Evolutionary conservation across 2,797 vertebrate species (phyloP).

Genomic region (Botia kubotai): DNA sequence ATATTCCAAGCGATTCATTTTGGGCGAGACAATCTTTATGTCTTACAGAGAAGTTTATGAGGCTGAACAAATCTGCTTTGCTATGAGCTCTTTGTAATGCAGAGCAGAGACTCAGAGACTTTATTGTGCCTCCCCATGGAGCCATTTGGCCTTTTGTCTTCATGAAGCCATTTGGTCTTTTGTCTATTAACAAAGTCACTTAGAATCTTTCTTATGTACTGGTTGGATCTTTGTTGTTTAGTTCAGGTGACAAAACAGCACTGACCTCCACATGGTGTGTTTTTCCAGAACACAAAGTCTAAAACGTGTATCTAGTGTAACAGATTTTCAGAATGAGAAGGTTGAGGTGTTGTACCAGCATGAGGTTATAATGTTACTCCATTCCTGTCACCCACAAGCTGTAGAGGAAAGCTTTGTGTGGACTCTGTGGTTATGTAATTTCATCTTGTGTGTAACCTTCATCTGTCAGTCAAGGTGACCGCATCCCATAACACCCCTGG

Average conservation of each 20-base stretch:
- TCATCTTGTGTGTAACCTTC: constrained; percentile 29
- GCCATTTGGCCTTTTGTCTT: constrained; percentile 14
- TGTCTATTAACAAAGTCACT: not conserved
- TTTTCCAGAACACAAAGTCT: too few relatives aligned
- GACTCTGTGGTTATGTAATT: constrained; percentile 27
- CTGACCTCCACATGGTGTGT: not conserved
- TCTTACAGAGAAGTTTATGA: constrained; percentile 22
- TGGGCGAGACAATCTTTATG: not conserved
- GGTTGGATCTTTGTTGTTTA: not conserved
- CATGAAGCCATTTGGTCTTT: constrained; percentile 12
- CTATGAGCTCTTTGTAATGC: not conserved
- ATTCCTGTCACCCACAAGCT: not conserved
- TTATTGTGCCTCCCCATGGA: not conserved
- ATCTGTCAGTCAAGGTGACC: constrained; percentile 41
- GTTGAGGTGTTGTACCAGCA: not conserved
- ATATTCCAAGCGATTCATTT: not conserved
- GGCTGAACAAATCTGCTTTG: constrained; percentile 13
- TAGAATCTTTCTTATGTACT: not conserved
- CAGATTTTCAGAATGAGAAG: not conserved
- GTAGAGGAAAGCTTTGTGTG: not conserved
- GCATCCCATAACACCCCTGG: not conserved
- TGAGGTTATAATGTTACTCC: not conserved
- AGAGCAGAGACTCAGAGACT: not conserved
- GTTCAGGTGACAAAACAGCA: not conserved
- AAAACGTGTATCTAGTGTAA: too few relatives aligned